These are phyloP conservation scores for Microvelia longipes DNA, from an alignment of 1,140 invertebrate genomes.

Conservation along the genomic window DNA sequence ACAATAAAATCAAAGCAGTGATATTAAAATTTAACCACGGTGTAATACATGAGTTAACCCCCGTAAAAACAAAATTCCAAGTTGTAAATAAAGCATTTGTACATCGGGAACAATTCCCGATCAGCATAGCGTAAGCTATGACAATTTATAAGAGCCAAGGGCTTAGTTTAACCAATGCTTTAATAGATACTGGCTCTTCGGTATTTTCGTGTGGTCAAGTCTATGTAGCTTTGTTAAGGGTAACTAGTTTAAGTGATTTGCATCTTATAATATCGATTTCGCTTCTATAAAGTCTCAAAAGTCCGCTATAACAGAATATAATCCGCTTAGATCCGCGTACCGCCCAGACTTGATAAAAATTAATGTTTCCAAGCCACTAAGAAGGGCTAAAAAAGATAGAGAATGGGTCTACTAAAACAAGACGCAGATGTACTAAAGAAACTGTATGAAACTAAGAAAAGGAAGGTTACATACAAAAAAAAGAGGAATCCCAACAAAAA, in stretches of 20 bases:
- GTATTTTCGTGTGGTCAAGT: not conserved
- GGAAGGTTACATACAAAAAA: no score
- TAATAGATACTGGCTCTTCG: not conserved
- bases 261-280: not conserved
- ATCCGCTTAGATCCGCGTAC: not conserved
- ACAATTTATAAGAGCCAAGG: not conserved
- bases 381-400: no score
- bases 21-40: not conserved
- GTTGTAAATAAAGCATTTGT: not conserved
- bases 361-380: no score
- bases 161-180: not conserved
- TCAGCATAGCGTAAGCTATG: not conserved
- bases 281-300: not conserved
- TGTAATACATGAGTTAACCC: not conserved
- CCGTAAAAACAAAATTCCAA: not conserved
- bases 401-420: no score
- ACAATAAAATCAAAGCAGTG: not conserved
- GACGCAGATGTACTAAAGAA: no score
- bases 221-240: not conserved
- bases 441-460: no score
- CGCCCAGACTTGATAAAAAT: no score
- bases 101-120: not conserved
- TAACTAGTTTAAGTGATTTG: not conserved
- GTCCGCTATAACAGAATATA: not conserved
- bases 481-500: no score